Evolutionary conservation across 2,113 vertebrate species (phyloP).

Genomic region (Cairina moschata): DNA sequence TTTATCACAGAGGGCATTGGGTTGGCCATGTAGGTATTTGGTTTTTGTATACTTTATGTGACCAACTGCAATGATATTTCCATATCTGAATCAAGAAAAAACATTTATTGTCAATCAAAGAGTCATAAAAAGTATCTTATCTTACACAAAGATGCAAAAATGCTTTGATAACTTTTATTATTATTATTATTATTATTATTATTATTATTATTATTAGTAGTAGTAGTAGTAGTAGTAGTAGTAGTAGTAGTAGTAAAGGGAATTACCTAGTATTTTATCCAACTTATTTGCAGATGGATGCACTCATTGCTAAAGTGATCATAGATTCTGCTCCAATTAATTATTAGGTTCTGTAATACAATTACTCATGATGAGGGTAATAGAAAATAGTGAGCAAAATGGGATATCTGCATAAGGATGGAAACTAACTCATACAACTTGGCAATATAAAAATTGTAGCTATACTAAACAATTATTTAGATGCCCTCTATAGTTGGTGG

Average conservation of each 20-base stretch:
- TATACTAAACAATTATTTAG: background rate
- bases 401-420: background rate
- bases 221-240: too few relatives aligned
- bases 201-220: too few relatives aligned
- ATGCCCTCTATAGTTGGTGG: background rate
- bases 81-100: background rate
- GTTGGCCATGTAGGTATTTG: background rate
- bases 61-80: background rate
- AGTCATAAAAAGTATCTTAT: background rate
- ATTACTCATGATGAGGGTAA: background rate
- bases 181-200: too few relatives aligned
- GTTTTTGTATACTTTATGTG: background rate
- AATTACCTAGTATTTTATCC: background rate
- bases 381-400: background rate
- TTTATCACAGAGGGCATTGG: background rate
- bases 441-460: background rate
- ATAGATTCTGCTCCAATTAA: background rate
- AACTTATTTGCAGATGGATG: background rate
- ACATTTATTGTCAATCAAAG: background rate
- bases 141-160: background rate
- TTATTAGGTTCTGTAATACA: background rate
- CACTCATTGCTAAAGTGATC: background rate
- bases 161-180: background rate
- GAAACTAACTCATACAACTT: background rate
- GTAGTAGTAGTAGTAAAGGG: too few relatives aligned